Conservation (phyloP, 2,113 vertebrate genomes). For the Mugil cephalus region DNA sequence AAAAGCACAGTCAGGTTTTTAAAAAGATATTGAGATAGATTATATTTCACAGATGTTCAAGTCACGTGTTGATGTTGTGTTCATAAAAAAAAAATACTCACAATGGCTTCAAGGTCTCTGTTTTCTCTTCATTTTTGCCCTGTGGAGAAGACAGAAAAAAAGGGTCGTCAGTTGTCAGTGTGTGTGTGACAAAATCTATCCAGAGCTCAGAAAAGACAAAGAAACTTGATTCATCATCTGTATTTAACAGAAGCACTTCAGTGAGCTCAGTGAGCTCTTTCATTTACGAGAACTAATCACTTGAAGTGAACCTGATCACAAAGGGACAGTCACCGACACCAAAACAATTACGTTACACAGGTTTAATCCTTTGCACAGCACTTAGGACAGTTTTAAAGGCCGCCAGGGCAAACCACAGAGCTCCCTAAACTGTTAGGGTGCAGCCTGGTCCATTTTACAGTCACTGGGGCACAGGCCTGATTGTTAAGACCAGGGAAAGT, state of each 20-base stretch:
- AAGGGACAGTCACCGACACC: slow-evolving; percentile 71
- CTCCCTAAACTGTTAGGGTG: slow-evolving; percentile 63
- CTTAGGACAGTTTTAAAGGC: slow-evolving; percentile 77
- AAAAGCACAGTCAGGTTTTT: too few relatives aligned
- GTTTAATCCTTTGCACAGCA: slow-evolving; percentile 76
- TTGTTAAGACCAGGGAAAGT: slow-evolving; percentile 78
- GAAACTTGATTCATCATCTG: slow-evolving; percentile 6
- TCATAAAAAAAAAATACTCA: slow-evolving; percentile 19
- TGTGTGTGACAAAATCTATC: background rate
- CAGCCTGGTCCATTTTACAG: slow-evolving; percentile 74
- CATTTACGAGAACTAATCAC: slow-evolving; percentile 70
- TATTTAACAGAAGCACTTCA: slow-evolving; percentile 29
- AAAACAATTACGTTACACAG: slow-evolving; percentile 69
- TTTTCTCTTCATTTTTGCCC: slow-evolving; percentile 4
- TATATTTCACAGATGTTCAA: slow-evolving; percentile 15
- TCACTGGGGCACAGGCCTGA: slow-evolving; percentile 69
- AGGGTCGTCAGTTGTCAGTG: background rate
- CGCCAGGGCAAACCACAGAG: slow-evolving; percentile 64
- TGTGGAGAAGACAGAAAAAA: slow-evolving; percentile 23
- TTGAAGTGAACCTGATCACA: slow-evolving; percentile 67
- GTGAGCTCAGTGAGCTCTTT: slow-evolving; percentile 10
- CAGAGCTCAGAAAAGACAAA: slow-evolving; percentile 12
- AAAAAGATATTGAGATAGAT: background rate
- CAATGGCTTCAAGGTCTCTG: background rate
- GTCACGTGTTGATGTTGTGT: background rate